These are phyloP conservation scores for Osedax frankpressi DNA, from an alignment of 2,888 invertebrate species.

Conservation along the genomic window DNA sequence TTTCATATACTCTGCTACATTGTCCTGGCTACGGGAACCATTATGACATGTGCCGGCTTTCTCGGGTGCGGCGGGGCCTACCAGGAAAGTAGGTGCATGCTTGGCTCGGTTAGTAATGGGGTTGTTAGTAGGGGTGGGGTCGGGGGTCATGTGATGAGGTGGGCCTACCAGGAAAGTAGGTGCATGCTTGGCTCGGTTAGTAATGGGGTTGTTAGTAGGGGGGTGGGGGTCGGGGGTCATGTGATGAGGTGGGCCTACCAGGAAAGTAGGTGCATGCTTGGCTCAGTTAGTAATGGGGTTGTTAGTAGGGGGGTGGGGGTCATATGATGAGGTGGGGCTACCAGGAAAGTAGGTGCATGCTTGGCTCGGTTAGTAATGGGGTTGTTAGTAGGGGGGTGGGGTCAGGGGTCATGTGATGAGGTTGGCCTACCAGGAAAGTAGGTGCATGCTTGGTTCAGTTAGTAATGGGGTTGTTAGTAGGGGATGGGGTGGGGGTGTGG, in stretches of 20 bases:
- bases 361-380: slow-evolving; percentile 58
- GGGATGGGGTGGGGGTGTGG: slow-evolving; percentile 63
- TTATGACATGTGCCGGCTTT: slow-evolving; percentile 62
- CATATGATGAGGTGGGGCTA: slow-evolving; percentile 67
- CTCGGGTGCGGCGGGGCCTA: slow-evolving; percentile 67
- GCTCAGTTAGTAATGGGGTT: slow-evolving; percentile 57
- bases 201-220: too few relatives aligned
- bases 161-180: slow-evolving; percentile 61
- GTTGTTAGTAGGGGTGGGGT: too few relatives aligned
- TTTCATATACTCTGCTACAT: slow-evolving; percentile 60
- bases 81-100: slow-evolving; percentile 61
- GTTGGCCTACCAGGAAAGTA: slow-evolving; percentile 62
- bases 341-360: slow-evolving; percentile 61
- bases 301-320: too few relatives aligned
- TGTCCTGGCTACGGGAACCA: slow-evolving; percentile 57
- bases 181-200: slow-evolving; percentile 62
- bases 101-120: slow-evolving; percentile 58
- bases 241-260: slow-evolving; percentile 67
- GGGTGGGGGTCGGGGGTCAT: slow-evolving; percentile 63
- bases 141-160: slow-evolving; percentile 68
- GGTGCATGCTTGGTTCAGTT: slow-evolving; percentile 61
- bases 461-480: too few relatives aligned
- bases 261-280: slow-evolving; percentile 62
- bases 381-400: too few relatives aligned
- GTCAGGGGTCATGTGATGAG: slow-evolving; percentile 69